These are phyloP conservation scores for Psittacula echo DNA, from an alignment of 2,797 vertebrate species.

Conservation along the genomic window DNA sequence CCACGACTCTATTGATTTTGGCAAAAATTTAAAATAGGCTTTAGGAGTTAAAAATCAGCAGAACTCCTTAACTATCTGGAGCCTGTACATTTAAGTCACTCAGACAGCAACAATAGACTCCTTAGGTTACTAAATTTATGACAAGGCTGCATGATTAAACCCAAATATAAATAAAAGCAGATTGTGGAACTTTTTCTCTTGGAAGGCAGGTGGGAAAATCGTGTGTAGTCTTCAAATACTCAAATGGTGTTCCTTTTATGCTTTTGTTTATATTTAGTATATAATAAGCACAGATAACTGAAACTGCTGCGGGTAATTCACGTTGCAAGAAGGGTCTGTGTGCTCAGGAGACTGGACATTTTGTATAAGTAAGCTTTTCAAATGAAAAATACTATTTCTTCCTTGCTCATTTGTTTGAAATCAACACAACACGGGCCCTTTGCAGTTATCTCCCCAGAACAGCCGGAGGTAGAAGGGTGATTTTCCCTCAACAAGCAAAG, in stretches of 20 bases:
- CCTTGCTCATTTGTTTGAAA: not conserved
- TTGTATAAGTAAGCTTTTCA: not conserved
- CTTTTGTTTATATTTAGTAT: not conserved
- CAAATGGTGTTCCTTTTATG: not conserved
- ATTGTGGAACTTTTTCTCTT: not conserved
- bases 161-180: not conserved
- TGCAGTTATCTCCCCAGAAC: not conserved
- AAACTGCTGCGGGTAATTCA: not conserved
- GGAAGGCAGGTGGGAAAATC: not conserved
- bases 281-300: not conserved
- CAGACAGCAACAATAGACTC: not conserved
- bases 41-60: constrained; percentile 4
- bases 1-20: not conserved
- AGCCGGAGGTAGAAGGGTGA: not conserved
- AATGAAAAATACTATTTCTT: not conserved
- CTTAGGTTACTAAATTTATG: not conserved
- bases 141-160: not conserved
- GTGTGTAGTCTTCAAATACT: not conserved
- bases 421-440: not conserved
- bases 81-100: not conserved
- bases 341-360: not conserved
- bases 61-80: not conserved
- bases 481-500: not conserved
- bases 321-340: not conserved
- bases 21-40: not conserved